Base-by-base conservation (phyloP, 2,797 vertebrate species). In the Sphenopsis melanotis region DNA sequence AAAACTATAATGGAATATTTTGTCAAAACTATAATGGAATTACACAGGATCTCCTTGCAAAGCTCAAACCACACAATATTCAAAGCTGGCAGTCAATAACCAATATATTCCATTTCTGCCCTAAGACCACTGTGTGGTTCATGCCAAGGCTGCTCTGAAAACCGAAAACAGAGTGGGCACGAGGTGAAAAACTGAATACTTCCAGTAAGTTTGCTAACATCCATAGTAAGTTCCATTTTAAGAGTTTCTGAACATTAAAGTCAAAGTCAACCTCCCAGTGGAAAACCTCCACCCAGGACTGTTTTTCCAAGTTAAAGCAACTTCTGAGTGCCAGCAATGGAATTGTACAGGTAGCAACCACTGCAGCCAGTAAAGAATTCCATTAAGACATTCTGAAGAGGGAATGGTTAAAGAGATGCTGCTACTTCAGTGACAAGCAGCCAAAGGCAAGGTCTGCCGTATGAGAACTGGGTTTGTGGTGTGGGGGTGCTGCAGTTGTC, bases 51-150 rank as follows among this genome's bases (percentile, higher is more conserved):
- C 19, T 41, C 23, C 76, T 27, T 50, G 18, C 26, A 60, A 68
- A 76, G 27, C 22, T 66, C 21, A 20, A 60, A 52, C 18, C 23
- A n/a, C 11, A 46, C 0, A 0, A 36, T 4, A 41, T 12, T 34
- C 44, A 81, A 71, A 55, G 2, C 10, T 42, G 32, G 34, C 32
- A 75, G 30, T 11, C 42, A 50, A n/a, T 36, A 34, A 71, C 36
- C 17, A 64, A n/a, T 8, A 18, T 10, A 32, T 39, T 49, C 12
- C 10, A 69, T 44, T 10, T 52, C 2, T 11, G 32, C 34, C n/a
- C 39, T 2, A 8, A 49, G 9, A 46, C 4, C 4, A 11, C 10
- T 15, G 3, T 15, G 3, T 1, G 46, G 21, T 5, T 75, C 21
- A 37, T 37, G 16, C 17, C 27, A 65, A 22, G 53, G 6, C 30